Conservation (phyloP, 2,888 invertebrate genomes). For the Torymus texanus region DNA sequence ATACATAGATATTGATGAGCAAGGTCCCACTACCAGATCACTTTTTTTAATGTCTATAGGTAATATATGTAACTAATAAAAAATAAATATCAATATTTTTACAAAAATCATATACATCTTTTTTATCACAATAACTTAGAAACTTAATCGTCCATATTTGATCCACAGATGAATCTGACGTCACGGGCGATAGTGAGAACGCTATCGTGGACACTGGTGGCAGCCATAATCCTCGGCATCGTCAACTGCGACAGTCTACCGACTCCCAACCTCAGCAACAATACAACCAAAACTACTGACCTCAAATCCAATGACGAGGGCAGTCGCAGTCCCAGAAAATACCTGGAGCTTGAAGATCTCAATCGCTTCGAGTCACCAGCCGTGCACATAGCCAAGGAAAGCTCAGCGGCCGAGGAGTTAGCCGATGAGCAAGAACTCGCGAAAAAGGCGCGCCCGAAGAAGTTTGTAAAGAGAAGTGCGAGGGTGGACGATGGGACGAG, state of each 20-base stretch:
- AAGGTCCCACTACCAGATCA: too few species aligned
- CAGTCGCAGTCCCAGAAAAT: slow-evolving; percentile 12
- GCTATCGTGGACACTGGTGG: slow-evolving; percentile 33
- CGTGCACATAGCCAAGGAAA: too few species aligned
- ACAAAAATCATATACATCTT: too few species aligned
- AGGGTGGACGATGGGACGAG: not conserved
- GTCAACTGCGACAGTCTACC: slow-evolving; percentile 9
- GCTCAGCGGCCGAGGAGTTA: not conserved
- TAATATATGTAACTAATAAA: too few species aligned
- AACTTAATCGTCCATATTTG: not conserved
- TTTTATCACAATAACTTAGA: too few species aligned
- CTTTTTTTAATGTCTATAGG: too few species aligned
- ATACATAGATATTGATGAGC: too few species aligned
- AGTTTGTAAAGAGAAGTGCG: slow-evolving; percentile 18
- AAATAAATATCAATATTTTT: too few species aligned
- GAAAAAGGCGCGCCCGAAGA: not conserved
- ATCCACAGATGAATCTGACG: slow-evolving; percentile 47
- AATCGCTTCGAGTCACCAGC: slow-evolving; percentile 15
- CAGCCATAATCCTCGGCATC: slow-evolving; percentile 1
- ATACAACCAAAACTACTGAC: too few species aligned
- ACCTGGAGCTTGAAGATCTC: slow-evolving; percentile 49
- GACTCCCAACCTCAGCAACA: not conserved
- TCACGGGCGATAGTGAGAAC: not conserved
- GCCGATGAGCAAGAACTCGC: not conserved
- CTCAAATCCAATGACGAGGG: too few species aligned